Evolutionary conservation across 2,888 invertebrate genomes (phyloP).

Genomic region (Caradrina kadenii): DNA sequence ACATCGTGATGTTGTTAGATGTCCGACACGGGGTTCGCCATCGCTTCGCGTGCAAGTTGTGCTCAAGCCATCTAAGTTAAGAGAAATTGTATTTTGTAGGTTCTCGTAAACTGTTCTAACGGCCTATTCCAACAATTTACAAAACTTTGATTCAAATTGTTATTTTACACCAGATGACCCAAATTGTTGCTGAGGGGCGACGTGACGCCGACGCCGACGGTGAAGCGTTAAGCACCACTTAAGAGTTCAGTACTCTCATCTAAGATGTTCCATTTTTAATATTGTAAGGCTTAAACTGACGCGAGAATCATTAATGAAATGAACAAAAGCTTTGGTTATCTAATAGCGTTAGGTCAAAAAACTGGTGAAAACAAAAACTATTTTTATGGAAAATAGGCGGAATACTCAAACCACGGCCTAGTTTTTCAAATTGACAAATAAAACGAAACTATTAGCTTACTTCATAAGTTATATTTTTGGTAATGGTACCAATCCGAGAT

Average conservation of each 20-base stretch:
- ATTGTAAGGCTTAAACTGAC: neutral
- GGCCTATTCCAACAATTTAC: conserved; percentile 35
- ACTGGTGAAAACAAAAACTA: neutral
- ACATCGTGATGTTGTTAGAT: neutral
- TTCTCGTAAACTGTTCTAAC: conserved; percentile 42
- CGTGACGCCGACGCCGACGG: neutral
- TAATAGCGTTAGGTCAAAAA: neutral
- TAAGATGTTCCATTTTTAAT: conserved; percentile 3
- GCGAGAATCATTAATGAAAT: neutral
- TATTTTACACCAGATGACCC: conserved; percentile 33
- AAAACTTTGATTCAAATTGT: conserved; percentile 40
- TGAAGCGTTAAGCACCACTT: conserved; percentile 11
- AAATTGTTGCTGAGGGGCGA: conserved; percentile 20
- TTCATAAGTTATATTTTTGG: neutral
- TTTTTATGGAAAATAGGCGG: neutral
- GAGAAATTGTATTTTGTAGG: conserved; percentile 41
- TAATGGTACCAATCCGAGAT: conserved; percentile 22
- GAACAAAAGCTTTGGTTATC: too few species aligned
- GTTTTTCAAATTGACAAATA: neutral
- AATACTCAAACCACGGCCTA: neutral
- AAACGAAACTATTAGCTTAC: neutral
- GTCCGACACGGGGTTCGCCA: neutral
- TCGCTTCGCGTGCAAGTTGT: conserved; percentile 32
- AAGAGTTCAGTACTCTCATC: conserved; percentile 19
- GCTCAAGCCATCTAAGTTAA: conserved; percentile 47